phyloP scores from a whole-genome alignment of 92 coral and sea anemone genomes.

The Palythoa caribaeorum region DNA sequence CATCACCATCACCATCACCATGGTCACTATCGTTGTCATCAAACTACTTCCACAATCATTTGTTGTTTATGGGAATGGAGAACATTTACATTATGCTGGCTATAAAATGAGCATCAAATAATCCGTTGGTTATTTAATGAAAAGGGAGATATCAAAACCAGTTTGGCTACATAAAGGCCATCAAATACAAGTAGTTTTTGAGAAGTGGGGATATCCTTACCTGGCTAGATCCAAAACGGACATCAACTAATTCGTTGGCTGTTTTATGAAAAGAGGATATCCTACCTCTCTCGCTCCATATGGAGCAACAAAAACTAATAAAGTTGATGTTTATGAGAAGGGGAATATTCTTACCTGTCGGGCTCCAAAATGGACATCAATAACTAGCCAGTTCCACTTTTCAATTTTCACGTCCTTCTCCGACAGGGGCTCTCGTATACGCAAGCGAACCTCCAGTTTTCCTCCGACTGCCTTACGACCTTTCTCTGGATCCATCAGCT shows the following conservation, averaged over 20 bases:
- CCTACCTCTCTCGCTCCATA: not conserved
- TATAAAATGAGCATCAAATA: not conserved
- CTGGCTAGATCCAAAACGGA: not conserved
- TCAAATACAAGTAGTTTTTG: too few relatives aligned
- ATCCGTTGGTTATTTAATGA: not conserved
- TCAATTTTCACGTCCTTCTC: slow-evolving; percentile 94
- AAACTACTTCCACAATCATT: not conserved
- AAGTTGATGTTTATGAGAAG: not conserved
- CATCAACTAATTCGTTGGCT: not conserved
- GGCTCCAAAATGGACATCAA: slow-evolving; percentile 87
- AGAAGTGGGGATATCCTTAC: not conserved
- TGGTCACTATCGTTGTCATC: not conserved
- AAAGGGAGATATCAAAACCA: not conserved
- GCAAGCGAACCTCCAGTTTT: slow-evolving; percentile 81
- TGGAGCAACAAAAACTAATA: not conserved
- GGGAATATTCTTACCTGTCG: slow-evolving; percentile 55
- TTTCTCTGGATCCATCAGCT: slow-evolving; percentile 85
- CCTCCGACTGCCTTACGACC: slow-evolving; percentile 98
- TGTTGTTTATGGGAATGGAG: not conserved
- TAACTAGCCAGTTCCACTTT: slow-evolving; percentile 98
- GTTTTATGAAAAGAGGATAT: not conserved
- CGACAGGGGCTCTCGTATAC: slow-evolving; percentile 88
- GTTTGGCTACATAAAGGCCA: not conserved
- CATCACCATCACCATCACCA: not conserved
- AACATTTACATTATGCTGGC: not conserved